A percentile compares a stretch with the other conserved stretches of the same genome.
Conservation (phyloP, 2,113 vertebrate genomes). For the Semnornis frantzii region DNA sequence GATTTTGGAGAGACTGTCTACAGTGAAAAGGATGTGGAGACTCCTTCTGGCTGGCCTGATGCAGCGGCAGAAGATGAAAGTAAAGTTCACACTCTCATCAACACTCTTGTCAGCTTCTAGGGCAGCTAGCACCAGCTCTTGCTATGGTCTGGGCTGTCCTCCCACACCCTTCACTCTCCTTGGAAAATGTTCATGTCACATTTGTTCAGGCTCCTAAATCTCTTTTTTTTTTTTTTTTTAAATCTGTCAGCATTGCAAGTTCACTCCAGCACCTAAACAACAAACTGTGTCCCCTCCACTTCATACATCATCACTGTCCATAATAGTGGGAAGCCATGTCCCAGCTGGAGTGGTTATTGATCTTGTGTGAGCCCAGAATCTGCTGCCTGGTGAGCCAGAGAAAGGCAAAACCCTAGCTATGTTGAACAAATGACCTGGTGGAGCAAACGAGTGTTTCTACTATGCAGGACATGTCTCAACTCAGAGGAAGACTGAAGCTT, state of each 20-base stretch:
- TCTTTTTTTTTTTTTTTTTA: background rate
- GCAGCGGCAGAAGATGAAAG: background rate
- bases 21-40: background rate
- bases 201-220: conserved; percentile 26
- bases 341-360: conserved; percentile 33
- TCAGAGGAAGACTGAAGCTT: background rate
- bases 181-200: conserved; percentile 2
- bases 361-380: conserved; percentile 21
- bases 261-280: conserved; percentile 6
- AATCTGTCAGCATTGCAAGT: conserved; percentile 1
- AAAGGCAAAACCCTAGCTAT: background rate
- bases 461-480: background rate
- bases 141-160: conserved; percentile 25
- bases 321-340: conserved; percentile 2
- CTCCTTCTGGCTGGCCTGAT: background rate
- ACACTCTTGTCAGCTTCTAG: background rate
- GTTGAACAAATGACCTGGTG: background rate
- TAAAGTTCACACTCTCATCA: background rate
- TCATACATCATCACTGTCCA: background rate
- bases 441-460: background rate
- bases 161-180: conserved; percentile 40
- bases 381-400: conserved; percentile 21
- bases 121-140: conserved; percentile 32
- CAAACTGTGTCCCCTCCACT: conserved; percentile 15
- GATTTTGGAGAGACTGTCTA: background rate